phyloP scores from a whole-genome alignment of 2,797 vertebrate species.

The Hippocampus kuda region DNA sequence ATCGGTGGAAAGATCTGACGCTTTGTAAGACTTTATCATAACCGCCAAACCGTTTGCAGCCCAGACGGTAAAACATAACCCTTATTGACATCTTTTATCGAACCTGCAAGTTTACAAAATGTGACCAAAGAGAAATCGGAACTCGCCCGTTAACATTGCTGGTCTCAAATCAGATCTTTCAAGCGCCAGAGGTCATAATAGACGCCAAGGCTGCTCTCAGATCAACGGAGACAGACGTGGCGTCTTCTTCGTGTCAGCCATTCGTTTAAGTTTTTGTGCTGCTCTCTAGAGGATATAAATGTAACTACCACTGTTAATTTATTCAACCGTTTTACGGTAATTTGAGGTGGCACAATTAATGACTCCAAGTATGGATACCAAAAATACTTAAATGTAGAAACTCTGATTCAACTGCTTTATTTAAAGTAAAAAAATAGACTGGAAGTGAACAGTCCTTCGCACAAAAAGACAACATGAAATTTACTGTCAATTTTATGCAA shows the following conservation, averaged over 20 bases:
- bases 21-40: constrained; percentile 8
- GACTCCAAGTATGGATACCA: neutral
- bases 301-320: neutral
- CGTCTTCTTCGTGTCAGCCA: constrained; percentile 5
- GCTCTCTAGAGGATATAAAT: neutral
- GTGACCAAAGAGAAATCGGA: neutral
- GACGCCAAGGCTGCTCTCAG: constrained; percentile 22
- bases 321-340: too few relatives aligned
- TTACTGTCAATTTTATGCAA: neutral
- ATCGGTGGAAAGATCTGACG: constrained; percentile 15
- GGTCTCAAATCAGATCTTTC: neutral
- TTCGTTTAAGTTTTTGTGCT: rapidly evolving
- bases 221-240: constrained; percentile 18
- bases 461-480: neutral
- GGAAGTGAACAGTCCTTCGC: too few relatives aligned
- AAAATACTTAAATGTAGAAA: too few relatives aligned
- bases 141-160: neutral
- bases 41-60: constrained; percentile 24
- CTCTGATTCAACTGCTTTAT: too few relatives aligned
- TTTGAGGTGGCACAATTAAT: neutral
- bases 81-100: constrained; percentile 27
- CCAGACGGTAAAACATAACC: constrained; percentile 15
- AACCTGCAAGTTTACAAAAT: neutral
- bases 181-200: too few relatives aligned
- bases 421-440: too few relatives aligned